A percentile compares a stretch with the other conserved stretches of the same genome.
Evolutionary conservation across 2,113 vertebrate species (phyloP).

Genomic region (Pseudolaguvia tuberculata): DNA sequence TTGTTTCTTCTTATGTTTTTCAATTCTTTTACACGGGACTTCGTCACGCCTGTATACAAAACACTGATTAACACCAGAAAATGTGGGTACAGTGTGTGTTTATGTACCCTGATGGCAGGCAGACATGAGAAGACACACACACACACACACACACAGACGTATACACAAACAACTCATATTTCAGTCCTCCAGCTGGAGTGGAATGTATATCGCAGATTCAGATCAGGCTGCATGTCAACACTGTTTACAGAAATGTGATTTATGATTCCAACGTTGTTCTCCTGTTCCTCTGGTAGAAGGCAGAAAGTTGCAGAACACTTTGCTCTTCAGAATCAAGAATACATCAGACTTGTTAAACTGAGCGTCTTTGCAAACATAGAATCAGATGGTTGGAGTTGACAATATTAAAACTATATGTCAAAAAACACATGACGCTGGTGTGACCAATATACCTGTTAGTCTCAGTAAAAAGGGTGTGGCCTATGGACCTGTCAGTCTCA

Average conservation of each 20-base stretch:
- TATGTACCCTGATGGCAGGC: slow-evolving; percentile 27
- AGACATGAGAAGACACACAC: neutral
- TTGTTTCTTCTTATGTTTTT: neutral
- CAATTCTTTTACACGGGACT: slow-evolving; percentile 37
- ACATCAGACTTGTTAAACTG: neutral
- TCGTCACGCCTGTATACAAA: slow-evolving; percentile 49
- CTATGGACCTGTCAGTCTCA: no score
- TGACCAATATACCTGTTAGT: no score
- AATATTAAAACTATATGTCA: no score
- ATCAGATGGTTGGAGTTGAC: neutral
- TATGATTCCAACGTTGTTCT: slow-evolving; percentile 58
- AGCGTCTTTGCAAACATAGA: no score
- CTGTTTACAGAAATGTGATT: slow-evolving; percentile 77
- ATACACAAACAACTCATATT: slow-evolving; percentile 56
- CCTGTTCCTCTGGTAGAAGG: slow-evolving; percentile 45
- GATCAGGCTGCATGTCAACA: slow-evolving; percentile 71
- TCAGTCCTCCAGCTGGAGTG: slow-evolving; percentile 64
- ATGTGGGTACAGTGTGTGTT: slow-evolving; percentile 53
- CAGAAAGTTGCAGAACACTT: no score
- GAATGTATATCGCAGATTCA: slow-evolving; percentile 70
- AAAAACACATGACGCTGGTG: no score
- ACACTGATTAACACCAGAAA: slow-evolving; percentile 54
- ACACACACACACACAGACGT: slow-evolving; percentile 22
- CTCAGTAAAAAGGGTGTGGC: no score
- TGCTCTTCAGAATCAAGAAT: neutral